Percentiles rank a stretch among this genome's conserved stretches.
These are phyloP conservation scores for Sphaerophoria rueppellii DNA, from an alignment of 2,888 invertebrate species.

Conservation along the genomic window DNA sequence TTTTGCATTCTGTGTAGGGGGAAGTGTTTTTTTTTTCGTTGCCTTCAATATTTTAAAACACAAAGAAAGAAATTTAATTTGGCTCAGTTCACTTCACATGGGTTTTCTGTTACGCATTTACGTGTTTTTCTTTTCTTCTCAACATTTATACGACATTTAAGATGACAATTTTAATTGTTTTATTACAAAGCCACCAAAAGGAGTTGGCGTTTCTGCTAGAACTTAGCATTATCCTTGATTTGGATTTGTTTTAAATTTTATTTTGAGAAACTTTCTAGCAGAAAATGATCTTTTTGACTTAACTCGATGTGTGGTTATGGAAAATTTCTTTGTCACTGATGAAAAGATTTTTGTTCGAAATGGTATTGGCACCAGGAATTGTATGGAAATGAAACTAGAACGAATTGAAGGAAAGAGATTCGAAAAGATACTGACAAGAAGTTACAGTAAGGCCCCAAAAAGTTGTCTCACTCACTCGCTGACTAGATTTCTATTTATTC, in stretches of 20 bases:
- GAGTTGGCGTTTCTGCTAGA: constrained; percentile 57
- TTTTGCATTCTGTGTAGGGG: constrained; percentile 26
- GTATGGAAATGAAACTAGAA: constrained; percentile 48
- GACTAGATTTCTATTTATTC: no score
- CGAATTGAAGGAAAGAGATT: constrained; percentile 12
- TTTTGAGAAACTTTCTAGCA: constrained; percentile 60
- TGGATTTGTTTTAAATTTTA: constrained; percentile 15
- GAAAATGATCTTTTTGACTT: constrained; percentile 7
- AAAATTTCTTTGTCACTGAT: constrained; percentile 70
- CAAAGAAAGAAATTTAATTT: constrained; percentile 62
- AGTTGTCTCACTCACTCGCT: background rate
- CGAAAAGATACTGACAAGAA: background rate
- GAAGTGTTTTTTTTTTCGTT: constrained; percentile 30
- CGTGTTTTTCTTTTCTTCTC: constrained; percentile 48
- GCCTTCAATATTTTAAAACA: constrained; percentile 13
- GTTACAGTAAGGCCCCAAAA: background rate
- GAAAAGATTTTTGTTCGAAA: constrained; percentile 15
- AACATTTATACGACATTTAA: constrained; percentile 37
- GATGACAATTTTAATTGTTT: constrained; percentile 38
- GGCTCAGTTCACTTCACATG: constrained; percentile 65
- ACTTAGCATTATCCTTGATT: constrained; percentile 54
- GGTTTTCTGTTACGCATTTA: constrained; percentile 71
- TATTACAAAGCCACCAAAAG: constrained; percentile 36
- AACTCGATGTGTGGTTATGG: constrained; percentile 42
- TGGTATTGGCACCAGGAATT: constrained; percentile 12